A percentile compares a stretch with the other conserved stretches of the same genome.
phyloP scores from a whole-genome alignment of 2,888 invertebrate species.

The Phasia obesa region DNA sequence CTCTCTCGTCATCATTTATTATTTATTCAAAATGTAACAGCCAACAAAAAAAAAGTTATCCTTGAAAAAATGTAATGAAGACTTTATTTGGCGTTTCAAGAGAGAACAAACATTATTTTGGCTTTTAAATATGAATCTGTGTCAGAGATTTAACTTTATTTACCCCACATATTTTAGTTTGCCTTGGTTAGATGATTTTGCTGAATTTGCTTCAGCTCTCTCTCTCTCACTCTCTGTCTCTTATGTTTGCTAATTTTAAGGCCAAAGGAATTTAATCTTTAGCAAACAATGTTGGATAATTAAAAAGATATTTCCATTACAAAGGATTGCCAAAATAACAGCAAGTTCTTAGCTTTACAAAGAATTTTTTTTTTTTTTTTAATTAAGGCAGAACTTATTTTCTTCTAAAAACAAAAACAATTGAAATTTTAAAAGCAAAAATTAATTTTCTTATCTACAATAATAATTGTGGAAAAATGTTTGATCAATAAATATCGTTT shows the following conservation, averaged over 20 bases:
- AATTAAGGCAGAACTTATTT: too few species aligned
- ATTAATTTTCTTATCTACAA: not conserved
- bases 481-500: not conserved
- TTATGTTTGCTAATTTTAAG: constrained; percentile 22
- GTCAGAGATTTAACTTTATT: constrained; percentile 56
- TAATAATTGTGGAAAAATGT: constrained; percentile 25
- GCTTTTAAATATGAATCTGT: constrained; percentile 65
- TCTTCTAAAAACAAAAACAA: too few species aligned
- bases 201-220: constrained; percentile 12
- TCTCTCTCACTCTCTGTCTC: not conserved
- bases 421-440: not conserved
- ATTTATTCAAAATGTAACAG: constrained; percentile 15
- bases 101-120: constrained; percentile 48
- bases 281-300: constrained; percentile 12
- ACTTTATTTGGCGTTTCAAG: not conserved
- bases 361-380: too few species aligned
- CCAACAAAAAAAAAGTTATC: constrained; percentile 46
- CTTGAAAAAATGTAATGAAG: constrained; percentile 51
- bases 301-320: not conserved
- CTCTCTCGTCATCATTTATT: not conserved
- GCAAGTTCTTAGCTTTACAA: too few species aligned
- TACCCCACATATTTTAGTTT: constrained; percentile 38
- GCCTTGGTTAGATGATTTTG: constrained; percentile 39
- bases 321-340: not conserved
- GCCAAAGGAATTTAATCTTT: constrained; percentile 16